Evolutionary conservation across 2,888 invertebrate genomes (phyloP).

Genomic region (Torymus aiolomorphi): DNA sequence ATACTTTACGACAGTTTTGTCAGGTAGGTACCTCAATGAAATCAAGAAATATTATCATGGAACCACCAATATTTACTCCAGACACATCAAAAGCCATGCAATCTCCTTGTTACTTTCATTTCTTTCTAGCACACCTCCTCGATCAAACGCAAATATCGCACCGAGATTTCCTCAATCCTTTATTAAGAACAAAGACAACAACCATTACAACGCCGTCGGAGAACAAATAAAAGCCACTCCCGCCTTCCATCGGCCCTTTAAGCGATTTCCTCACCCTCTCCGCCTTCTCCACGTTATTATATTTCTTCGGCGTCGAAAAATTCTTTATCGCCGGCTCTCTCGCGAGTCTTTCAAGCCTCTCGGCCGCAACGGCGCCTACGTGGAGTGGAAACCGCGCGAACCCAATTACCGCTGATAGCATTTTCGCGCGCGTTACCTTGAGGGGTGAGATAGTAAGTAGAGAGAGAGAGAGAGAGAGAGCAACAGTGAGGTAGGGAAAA

Average conservation of each 20-base stretch:
- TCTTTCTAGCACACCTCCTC: no score
- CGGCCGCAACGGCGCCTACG: conserved; percentile 8
- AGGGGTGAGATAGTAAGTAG: background rate
- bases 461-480: conserved; percentile 10
- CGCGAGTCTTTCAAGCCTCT: conserved; percentile 44
- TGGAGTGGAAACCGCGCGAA: conserved; percentile 36
- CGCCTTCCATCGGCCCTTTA: conserved; percentile 13
- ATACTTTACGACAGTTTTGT: no score
- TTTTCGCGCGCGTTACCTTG: conserved; percentile 51
- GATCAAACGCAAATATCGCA: no score
- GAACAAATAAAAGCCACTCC: conserved; percentile 12
- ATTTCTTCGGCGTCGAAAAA: conserved; percentile 42
- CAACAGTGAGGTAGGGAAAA: no score
- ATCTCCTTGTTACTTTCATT: no score
- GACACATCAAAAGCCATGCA: no score
- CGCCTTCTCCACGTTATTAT: conserved; percentile 22
- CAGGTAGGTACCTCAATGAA: no score
- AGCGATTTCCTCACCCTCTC: conserved; percentile 32
- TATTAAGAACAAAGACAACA: no score
- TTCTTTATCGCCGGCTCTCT: conserved; percentile 33
- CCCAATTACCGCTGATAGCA: conserved; percentile 55
- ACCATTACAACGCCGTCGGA: no score
- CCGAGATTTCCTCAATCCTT: no score
- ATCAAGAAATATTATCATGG: no score
- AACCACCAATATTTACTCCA: no score